phyloP scores from a whole-genome alignment of 2,888 invertebrate species.

The Copidosoma aretas region DNA sequence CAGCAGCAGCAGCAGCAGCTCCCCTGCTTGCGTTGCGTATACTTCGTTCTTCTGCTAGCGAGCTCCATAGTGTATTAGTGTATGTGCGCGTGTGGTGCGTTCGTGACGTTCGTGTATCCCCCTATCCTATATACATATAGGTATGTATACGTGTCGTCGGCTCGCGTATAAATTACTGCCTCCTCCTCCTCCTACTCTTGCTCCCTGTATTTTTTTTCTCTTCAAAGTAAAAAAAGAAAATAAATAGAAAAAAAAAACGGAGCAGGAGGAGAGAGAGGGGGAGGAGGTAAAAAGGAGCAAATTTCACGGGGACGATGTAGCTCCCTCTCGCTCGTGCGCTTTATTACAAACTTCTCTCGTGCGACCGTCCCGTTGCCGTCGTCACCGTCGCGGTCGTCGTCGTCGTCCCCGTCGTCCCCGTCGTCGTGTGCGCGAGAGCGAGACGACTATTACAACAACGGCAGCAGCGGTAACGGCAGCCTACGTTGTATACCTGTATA shows the following conservation, averaged over 20 bases:
- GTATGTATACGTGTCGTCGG: neutral
- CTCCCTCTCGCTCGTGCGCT: neutral
- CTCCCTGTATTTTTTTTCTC: no score
- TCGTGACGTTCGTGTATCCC: no score
- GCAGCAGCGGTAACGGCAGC: no score
- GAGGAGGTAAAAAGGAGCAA: neutral
- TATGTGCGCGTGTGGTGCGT: neutral
- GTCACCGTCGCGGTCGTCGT: neutral
- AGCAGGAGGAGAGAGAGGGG: neutral
- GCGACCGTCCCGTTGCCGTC: no score
- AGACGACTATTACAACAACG: no score
- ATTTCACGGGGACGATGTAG: neutral
- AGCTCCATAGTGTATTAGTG: neutral
- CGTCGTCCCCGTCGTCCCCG: neutral
- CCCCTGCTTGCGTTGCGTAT: neutral
- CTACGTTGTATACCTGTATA: no score
- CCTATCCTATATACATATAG: no score
- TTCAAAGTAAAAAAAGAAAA: no score
- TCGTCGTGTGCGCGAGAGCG: neutral
- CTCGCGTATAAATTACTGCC: no score
- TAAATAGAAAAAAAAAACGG: neutral
- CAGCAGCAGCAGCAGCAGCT: no score
- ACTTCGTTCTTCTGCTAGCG: no score
- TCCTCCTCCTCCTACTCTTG: no score
- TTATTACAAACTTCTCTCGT: neutral